Conservation (phyloP, 2,113 vertebrate species). For the western clawed frog (Xenopus tropicalis) region UCB_Xtro_10.0 CM004448.2:33582501-33583000, state of each 20-base stretch:
- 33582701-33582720: constrained; percentile 1
- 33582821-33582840: constrained; percentile 12
- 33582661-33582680: neutral
- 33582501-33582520: too few relatives aligned
- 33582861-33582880: constrained; percentile 22
- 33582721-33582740: neutral
- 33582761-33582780: constrained; percentile 22
- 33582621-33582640: too few relatives aligned
- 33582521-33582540: too few relatives aligned
- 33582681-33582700: neutral
- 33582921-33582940: constrained; percentile 20
- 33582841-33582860: constrained; percentile 19
- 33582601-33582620: too few relatives aligned
- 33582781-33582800: neutral
- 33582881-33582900: constrained; percentile 2
- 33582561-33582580: too few relatives aligned
- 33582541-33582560: too few relatives aligned
- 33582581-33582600: too few relatives aligned
- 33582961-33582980: constrained; percentile 32
- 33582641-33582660: neutral
- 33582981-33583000: constrained; percentile 12
- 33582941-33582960: constrained; percentile 8
- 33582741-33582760: neutral
- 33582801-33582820: neutral
- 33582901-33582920: constrained; percentile 1